A percentile compares a stretch with the other conserved stretches of the same genome.
phyloP scores from a whole-genome alignment of 2,888 invertebrate genomes.

The Ochlodes sylvanus region DNA sequence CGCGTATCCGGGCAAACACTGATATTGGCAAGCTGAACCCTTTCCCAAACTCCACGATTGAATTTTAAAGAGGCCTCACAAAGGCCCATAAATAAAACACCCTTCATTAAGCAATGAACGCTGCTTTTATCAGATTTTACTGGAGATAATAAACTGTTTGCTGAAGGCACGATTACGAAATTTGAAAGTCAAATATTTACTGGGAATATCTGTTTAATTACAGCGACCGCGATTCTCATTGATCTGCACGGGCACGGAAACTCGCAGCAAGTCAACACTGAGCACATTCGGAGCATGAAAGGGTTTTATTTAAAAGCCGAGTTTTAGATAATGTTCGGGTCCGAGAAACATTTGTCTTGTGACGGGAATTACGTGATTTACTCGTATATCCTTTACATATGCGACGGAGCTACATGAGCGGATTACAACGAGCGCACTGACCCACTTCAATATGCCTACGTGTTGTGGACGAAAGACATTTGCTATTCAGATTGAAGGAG shows the following conservation, averaged over 20 bases:
- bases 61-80: conserved; percentile 35
- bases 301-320: neutral
- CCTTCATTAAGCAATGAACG: conserved; percentile 34
- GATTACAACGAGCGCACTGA: conserved; percentile 1
- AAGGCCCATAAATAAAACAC: conserved; percentile 30
- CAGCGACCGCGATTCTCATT: neutral
- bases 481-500: conserved; percentile 32
- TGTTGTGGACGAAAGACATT: conserved; percentile 26
- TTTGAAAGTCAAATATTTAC: conserved; percentile 23
- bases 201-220: neutral
- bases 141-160: conserved; percentile 26
- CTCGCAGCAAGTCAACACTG: neutral
- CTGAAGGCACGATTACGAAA: conserved; percentile 24
- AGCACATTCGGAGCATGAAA: neutral
- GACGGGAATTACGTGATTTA: neutral
- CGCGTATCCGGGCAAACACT: conserved; percentile 26
- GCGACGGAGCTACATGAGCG: conserved; percentile 14
- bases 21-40: conserved; percentile 33
- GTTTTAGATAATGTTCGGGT: neutral
- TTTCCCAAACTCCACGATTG: conserved; percentile 30
- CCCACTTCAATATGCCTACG: conserved; percentile 10
- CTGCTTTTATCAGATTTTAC: conserved; percentile 25
- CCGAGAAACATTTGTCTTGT: conserved; percentile 5
- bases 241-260: neutral
- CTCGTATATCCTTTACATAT: conserved; percentile 16